These are phyloP conservation scores for Cryptotis parvus DNA, from an alignment of 2,113 vertebrate genomes.

Conservation along the genomic window DNA sequence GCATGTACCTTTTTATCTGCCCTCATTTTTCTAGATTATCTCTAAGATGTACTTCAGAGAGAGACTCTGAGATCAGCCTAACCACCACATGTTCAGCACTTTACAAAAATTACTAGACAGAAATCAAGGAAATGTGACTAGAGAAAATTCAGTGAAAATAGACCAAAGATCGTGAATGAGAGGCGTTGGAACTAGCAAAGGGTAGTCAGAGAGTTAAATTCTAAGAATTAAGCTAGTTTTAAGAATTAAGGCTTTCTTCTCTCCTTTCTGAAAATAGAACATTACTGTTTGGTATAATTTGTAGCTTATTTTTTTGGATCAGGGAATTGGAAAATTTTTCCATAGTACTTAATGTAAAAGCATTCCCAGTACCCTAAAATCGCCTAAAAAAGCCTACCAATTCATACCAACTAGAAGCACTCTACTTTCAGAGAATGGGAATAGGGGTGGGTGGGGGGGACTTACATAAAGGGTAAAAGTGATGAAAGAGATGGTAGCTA, in stretches of 20 bases:
- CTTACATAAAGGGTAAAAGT: too few relatives aligned
- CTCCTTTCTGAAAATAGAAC: not conserved
- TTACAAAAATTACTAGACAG: conserved; percentile 32
- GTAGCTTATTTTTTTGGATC: not conserved
- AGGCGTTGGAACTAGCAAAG: not conserved
- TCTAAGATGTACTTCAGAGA: not conserved
- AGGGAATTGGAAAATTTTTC: not conserved
- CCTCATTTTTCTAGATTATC: too few relatives aligned
- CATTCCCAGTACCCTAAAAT: not conserved
- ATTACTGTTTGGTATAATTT: not conserved
- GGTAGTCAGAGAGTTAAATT: conserved; percentile 17
- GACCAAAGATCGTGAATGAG: conserved; percentile 14
- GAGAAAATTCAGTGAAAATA: conserved; percentile 14
- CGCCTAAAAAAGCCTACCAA: not conserved
- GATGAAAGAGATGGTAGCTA: not conserved
- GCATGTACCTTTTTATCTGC: too few relatives aligned
- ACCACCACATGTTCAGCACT: not conserved
- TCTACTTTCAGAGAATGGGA: not conserved
- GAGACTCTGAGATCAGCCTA: not conserved
- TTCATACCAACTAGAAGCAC: not conserved
- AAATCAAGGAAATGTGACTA: conserved; percentile 20
- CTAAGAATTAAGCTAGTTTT: not conserved
- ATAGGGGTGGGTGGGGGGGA: not conserved
- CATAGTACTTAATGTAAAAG: not conserved
- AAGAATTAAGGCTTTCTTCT: not conserved